Conservation (phyloP, 2,797 vertebrate genomes). For the Gymnodraco acuticeps region DNA sequence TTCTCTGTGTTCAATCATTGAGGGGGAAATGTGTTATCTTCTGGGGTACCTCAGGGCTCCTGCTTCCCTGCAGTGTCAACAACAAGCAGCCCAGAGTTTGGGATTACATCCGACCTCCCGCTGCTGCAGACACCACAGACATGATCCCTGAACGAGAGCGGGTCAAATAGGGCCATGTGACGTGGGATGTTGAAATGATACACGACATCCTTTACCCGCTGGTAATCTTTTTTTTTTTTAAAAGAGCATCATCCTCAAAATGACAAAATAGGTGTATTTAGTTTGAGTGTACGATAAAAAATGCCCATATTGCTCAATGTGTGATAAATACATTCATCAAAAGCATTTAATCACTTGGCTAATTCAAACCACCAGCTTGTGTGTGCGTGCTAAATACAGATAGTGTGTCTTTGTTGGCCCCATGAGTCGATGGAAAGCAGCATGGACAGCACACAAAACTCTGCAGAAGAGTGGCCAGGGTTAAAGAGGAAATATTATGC, state of each 20-base stretch:
- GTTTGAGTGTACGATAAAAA: too few relatives aligned
- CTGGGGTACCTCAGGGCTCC: slow-evolving; percentile 28
- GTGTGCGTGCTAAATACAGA: slow-evolving; percentile 3
- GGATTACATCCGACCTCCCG: slow-evolving; percentile 28
- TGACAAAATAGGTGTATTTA: too few relatives aligned
- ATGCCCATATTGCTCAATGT: too few relatives aligned
- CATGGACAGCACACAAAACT: slow-evolving; percentile 1
- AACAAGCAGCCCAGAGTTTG: slow-evolving; percentile 37
- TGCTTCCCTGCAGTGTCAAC: slow-evolving; percentile 27
- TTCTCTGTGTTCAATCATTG: slow-evolving; percentile 71
- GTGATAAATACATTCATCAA: too few relatives aligned
- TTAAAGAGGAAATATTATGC: not conserved
- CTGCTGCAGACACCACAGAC: slow-evolving; percentile 28
- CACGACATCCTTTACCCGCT: slow-evolving; percentile 5
- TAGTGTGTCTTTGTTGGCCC: not conserved
- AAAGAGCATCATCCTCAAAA: not conserved
- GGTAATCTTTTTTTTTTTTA: not conserved
- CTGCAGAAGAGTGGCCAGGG: not conserved
- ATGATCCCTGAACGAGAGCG: not conserved
- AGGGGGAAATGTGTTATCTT: slow-evolving; percentile 59
- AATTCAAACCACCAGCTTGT: too few relatives aligned
- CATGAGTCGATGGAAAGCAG: slow-evolving; percentile 5
- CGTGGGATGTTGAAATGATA: not conserved
- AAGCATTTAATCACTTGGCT: too few relatives aligned
- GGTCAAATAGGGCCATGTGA: slow-evolving; percentile 12